Conservation (phyloP, 2,113 vertebrate genomes). For the Tragelaphus strepsiceros region DNA sequence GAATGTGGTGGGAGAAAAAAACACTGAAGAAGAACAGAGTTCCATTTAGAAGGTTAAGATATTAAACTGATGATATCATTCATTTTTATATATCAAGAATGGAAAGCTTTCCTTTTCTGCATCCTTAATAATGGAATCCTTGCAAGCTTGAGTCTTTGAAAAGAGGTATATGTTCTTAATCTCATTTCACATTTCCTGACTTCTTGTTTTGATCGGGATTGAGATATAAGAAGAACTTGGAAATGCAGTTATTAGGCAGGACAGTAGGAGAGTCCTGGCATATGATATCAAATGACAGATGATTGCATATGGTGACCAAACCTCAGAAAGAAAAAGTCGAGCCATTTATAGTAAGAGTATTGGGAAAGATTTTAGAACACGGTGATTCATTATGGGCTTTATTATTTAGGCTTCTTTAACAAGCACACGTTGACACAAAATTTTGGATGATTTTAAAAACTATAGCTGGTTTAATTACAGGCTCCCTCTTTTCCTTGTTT, state of each 20-base stretch:
- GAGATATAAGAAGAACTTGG: background rate
- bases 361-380: background rate
- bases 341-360: background rate
- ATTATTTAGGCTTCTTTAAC: background rate
- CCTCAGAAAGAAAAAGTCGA: background rate
- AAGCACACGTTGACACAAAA: background rate
- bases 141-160: background rate
- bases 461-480: background rate
- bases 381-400: background rate
- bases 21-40: background rate
- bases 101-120: background rate
- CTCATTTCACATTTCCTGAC: background rate
- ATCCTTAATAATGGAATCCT: background rate
- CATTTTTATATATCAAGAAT: background rate
- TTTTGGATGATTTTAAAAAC: conserved; percentile 1
- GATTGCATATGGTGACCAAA: background rate
- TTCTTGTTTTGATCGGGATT: background rate
- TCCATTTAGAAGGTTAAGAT: background rate
- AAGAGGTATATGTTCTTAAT: background rate
- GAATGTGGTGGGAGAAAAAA: background rate
- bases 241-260: background rate
- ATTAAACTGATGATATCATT: background rate
- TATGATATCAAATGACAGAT: background rate
- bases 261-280: background rate
- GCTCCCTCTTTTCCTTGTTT: background rate